Conservation (phyloP, 1,140 invertebrate species). For the Ostrea edulis region DNA sequence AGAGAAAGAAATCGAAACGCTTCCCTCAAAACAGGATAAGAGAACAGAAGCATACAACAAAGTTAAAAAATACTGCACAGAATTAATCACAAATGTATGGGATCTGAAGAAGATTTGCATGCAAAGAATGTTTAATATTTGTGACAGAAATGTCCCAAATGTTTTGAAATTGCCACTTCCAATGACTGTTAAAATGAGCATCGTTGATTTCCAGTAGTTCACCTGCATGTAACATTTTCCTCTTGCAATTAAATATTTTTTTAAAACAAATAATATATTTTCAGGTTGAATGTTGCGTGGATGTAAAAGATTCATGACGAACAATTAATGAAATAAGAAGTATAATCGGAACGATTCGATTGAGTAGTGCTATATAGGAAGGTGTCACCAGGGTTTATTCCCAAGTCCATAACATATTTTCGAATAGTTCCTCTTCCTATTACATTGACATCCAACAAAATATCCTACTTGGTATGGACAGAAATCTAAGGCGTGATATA, state of each 20-base stretch:
- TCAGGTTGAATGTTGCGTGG: too few relatives aligned
- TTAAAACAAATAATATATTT: too few relatives aligned
- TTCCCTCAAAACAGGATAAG: background rate
- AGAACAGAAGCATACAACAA: constrained; percentile 36
- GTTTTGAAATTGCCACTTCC: constrained; percentile 56
- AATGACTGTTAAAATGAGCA: constrained; percentile 43
- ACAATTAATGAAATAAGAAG: background rate
- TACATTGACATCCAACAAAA: too few relatives aligned
- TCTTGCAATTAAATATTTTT: too few relatives aligned
- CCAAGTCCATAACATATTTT: too few relatives aligned
- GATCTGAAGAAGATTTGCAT: constrained; percentile 49
- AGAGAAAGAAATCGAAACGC: background rate
- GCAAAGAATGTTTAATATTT: constrained; percentile 49
- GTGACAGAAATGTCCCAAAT: constrained; percentile 44
- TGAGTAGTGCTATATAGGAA: too few relatives aligned
- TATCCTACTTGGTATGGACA: too few relatives aligned
- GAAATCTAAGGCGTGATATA: too few relatives aligned
- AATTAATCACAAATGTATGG: background rate
- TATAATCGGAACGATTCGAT: too few relatives aligned
- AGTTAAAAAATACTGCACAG: constrained; percentile 30
- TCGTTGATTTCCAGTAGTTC: background rate
- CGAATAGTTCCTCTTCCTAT: too few relatives aligned
- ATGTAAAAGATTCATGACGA: background rate
- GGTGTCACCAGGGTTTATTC: too few relatives aligned
- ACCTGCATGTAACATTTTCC: background rate